These are phyloP conservation scores for Maniola jurtina DNA, from an alignment of 1,140 invertebrate species.

Conservation along the genomic window DNA sequence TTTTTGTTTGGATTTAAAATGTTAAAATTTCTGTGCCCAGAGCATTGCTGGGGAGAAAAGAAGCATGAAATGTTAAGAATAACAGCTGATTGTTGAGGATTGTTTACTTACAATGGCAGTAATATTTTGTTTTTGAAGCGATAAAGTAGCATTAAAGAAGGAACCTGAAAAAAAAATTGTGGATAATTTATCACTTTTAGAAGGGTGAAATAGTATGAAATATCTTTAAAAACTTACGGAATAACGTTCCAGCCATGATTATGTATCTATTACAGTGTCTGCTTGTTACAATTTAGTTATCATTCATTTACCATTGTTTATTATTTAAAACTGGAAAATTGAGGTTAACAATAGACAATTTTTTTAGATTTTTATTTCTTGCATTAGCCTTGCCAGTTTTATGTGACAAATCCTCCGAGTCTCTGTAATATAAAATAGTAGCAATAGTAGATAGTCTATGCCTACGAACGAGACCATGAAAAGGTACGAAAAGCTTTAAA, in stretches of 20 bases:
- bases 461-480: too few relatives aligned
- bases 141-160: slow-evolving; percentile 45
- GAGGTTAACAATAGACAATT: too few relatives aligned
- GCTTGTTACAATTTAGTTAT: too few relatives aligned
- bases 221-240: slow-evolving; percentile 45
- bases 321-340: too few relatives aligned
- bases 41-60: neutral
- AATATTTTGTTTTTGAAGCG: slow-evolving; percentile 44
- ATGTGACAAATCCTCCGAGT: too few relatives aligned
- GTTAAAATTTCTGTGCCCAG: neutral
- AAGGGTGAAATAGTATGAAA: neutral
- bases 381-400: too few relatives aligned
- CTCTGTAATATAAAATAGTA: too few relatives aligned
- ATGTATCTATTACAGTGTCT: neutral
- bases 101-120: slow-evolving; percentile 51
- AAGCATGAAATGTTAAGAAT: neutral
- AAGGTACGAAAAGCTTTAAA: too few relatives aligned
- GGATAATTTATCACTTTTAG: neutral
- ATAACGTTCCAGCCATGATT: slow-evolving; percentile 54
- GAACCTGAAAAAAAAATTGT: slow-evolving; percentile 52
- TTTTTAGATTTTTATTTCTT: too few relatives aligned
- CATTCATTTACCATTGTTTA: too few relatives aligned
- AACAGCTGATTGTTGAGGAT: neutral
- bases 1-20: too few relatives aligned
- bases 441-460: too few relatives aligned